phyloP scores from a whole-genome alignment of 2,888 invertebrate species.

The Tyria jacobaeae region DNA sequence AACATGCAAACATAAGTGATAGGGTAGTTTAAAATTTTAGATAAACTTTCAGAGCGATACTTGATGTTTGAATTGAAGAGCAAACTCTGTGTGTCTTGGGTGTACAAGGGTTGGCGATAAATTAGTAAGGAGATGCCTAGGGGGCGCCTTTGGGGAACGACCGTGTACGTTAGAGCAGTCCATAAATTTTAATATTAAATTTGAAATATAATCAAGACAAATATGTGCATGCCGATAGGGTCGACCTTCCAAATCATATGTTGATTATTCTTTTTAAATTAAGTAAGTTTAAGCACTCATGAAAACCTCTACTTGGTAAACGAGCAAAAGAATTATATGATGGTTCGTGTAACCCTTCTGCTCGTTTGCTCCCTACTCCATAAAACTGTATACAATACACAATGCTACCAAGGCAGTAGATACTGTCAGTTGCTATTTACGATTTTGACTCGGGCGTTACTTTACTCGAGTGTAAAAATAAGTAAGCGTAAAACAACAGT shows the following conservation, averaged over 20 bases:
- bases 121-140: constrained; percentile 6
- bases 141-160: background rate
- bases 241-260: background rate
- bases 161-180: background rate
- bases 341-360: too few relatives aligned
- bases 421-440: too few relatives aligned
- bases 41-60: background rate
- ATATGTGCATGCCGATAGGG: background rate
- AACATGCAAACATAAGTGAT: background rate
- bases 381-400: too few relatives aligned
- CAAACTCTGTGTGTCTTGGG: background rate
- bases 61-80: constrained; percentile 12
- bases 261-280: too few relatives aligned
- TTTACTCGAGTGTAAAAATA: too few relatives aligned
- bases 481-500: too few relatives aligned
- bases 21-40: background rate
- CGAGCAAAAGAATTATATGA: too few relatives aligned
- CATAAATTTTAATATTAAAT: constrained; percentile 7
- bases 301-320: too few relatives aligned
- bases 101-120: constrained; percentile 7
- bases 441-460: too few relatives aligned
- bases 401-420: too few relatives aligned
- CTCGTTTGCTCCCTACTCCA: too few relatives aligned
- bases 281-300: too few relatives aligned
- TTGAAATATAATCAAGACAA: background rate